A percentile compares a stretch with the other conserved stretches of the same genome.
These are phyloP conservation scores for Drosophila picticornis DNA, from an alignment of 2,888 invertebrate species.

Conservation along the genomic window DNA sequence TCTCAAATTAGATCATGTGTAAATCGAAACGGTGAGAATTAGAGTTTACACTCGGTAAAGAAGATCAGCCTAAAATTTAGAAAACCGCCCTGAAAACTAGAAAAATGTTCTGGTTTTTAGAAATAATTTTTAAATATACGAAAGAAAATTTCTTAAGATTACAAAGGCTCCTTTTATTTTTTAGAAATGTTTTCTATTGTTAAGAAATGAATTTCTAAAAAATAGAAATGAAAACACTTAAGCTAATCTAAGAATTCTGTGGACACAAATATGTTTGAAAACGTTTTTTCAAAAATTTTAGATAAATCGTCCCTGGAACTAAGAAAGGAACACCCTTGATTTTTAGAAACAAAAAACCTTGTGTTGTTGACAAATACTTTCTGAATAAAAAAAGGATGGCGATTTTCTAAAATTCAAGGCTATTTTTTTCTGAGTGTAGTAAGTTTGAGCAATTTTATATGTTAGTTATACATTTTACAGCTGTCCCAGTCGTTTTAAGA, in stretches of 20 bases:
- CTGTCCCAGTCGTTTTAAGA: constrained; percentile 53
- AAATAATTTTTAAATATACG: background rate
- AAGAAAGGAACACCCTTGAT: background rate
- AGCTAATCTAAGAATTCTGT: background rate
- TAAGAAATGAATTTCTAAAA: background rate
- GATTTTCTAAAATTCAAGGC: background rate
- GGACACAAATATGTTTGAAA: background rate
- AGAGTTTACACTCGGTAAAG: constrained; percentile 1
- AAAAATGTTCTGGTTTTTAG: background rate
- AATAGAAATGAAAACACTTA: background rate
- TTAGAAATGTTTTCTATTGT: background rate
- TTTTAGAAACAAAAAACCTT: background rate
- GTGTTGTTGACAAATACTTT: background rate
- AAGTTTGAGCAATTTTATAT: constrained; percentile 29
- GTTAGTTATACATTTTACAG: constrained; percentile 41
- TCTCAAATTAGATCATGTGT: constrained; percentile 70
- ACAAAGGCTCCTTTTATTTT: background rate
- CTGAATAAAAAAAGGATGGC: background rate
- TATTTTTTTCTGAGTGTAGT: constrained; percentile 8
- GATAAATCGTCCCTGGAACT: background rate
- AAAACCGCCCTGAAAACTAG: background rate
- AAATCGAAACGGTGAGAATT: constrained; percentile 42
- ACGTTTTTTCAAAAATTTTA: background rate
- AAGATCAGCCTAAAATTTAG: background rate
- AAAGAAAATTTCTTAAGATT: background rate